A percentile compares a stretch with the other conserved stretches of the same genome.
Evolutionary conservation across 2,888 invertebrate genomes (phyloP).

Genomic region (Laspeyria flexula): DNA sequence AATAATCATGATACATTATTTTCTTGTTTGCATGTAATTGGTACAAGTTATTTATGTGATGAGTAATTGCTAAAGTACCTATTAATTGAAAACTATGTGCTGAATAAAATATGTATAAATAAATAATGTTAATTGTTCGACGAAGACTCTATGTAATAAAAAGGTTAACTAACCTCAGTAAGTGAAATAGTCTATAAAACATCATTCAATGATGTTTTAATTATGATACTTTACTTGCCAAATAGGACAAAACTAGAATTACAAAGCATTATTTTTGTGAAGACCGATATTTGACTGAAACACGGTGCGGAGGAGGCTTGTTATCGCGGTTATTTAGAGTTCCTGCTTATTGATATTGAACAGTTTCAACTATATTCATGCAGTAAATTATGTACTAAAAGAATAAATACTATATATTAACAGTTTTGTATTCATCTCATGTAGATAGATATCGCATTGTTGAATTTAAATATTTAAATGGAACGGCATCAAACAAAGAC

Average conservation of each 20-base stretch:
- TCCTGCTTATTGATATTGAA: conserved; percentile 33
- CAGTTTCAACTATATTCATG: conserved; percentile 36
- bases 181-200: conserved; percentile 9
- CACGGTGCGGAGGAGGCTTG: conserved; percentile 21
- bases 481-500: conserved; percentile 74
- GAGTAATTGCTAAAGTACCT: conserved; percentile 15
- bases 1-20: conserved; percentile 28
- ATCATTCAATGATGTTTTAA: conserved; percentile 17
- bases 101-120: conserved; percentile 9
- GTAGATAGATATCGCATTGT: conserved; percentile 69
- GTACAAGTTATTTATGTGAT: conserved; percentile 25
- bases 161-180: too few relatives aligned
- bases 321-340: conserved; percentile 39
- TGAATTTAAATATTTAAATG: conserved; percentile 73
- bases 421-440: conserved; percentile 75
- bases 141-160: too few relatives aligned
- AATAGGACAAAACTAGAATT: conserved; percentile 9
- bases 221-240: conserved; percentile 17
- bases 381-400: conserved; percentile 43
- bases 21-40: conserved; percentile 23
- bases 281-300: conserved; percentile 23
- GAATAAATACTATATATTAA: conserved; percentile 52
- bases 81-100: conserved; percentile 13
- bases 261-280: conserved; percentile 1
- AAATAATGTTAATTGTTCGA: neutral